These are phyloP conservation scores for Aplidium turbinatum DNA, from an alignment of 23 tunicate genomes.

Conservation along the genomic window DNA sequence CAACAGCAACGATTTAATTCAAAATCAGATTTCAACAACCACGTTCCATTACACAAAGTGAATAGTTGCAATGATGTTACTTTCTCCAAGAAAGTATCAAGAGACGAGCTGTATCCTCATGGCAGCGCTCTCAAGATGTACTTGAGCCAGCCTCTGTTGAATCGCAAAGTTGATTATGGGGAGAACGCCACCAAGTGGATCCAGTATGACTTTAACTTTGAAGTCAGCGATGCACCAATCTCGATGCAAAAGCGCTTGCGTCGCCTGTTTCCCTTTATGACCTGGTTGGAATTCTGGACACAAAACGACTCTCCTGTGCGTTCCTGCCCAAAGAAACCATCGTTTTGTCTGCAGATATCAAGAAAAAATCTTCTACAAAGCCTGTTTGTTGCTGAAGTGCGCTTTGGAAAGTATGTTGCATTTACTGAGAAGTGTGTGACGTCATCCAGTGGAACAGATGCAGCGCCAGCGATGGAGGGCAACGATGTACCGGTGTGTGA, in stretches of 20 bases:
- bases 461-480: not conserved
- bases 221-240: constrained; percentile 6
- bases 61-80: too few relatives aligned
- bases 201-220: not conserved
- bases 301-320: constrained; percentile 16
- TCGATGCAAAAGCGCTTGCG: constrained; percentile 50
- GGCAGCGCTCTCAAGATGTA: too few relatives aligned
- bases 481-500: not conserved
- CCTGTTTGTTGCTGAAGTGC: constrained; percentile 64
- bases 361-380: constrained; percentile 62
- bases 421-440: too few relatives aligned
- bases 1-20: not conserved
- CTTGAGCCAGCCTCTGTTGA: too few relatives aligned
- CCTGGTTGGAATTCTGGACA: constrained; percentile 78
- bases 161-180: too few relatives aligned
- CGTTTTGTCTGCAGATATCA: constrained; percentile 51
- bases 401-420: constrained; percentile 58
- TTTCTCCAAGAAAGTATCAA: too few relatives aligned
- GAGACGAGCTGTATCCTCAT: too few relatives aligned
- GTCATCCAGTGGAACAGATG: not conserved
- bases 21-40: too few relatives aligned
- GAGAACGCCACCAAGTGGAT: too few relatives aligned
- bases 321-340: constrained; percentile 11
- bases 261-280: constrained; percentile 51
- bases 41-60: too few relatives aligned